Evolutionary conservation across 2,113 vertebrate genomes (phyloP).

Genomic region (Nycticebus coucang): DNA sequence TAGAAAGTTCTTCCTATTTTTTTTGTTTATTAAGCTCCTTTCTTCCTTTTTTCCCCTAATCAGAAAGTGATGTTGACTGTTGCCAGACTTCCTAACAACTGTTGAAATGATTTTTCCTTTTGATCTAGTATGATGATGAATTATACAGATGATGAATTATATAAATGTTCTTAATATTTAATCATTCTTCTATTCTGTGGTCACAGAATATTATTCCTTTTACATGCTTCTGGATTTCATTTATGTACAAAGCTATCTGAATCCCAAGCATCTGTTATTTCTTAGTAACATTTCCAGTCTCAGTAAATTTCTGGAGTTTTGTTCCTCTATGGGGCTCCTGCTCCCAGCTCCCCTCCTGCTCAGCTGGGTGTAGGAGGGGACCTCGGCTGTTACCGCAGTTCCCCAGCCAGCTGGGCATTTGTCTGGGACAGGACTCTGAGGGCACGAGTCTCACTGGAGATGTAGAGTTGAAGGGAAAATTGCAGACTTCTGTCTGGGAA

Average conservation of each 20-base stretch:
- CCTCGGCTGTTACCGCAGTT: accelerated
- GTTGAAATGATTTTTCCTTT: constrained; percentile 19
- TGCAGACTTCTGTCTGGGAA: not conserved
- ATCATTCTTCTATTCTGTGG: not conserved
- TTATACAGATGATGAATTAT: not conserved
- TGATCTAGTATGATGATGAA: not conserved
- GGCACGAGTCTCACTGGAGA: not conserved
- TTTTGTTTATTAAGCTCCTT: not conserved
- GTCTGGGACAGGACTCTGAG: not conserved
- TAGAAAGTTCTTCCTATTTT: not conserved
- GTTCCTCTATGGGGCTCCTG: not conserved
- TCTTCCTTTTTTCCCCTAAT: not conserved
- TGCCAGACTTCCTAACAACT: not conserved
- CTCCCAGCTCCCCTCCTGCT: not conserved
- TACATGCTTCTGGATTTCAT: not conserved
- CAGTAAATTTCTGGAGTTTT: not conserved
- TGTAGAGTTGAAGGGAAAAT: not conserved
- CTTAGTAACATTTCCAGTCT: not conserved
- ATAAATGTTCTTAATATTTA: not conserved
- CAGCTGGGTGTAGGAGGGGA: not conserved
- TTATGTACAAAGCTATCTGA: not conserved
- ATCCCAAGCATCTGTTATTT: not conserved
- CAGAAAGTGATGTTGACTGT: not conserved
- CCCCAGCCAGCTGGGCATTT: not conserved
- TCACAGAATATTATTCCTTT: not conserved